Conservation (phyloP, 2,888 invertebrate genomes). For the Dasysyrphus tricinctus region DNA sequence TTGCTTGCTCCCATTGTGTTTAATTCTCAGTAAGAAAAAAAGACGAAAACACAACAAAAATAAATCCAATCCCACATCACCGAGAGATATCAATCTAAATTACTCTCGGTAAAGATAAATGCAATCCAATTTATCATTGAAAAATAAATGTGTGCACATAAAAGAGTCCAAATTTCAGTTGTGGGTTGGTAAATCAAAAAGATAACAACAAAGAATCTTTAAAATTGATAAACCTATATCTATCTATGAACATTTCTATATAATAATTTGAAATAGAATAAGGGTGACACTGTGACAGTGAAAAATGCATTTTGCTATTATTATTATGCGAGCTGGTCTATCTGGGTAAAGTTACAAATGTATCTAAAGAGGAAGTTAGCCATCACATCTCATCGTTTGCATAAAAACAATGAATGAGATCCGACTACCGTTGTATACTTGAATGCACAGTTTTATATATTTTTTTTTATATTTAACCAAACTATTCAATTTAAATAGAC, state of each 20-base stretch:
- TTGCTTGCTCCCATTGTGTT: conserved; percentile 37
- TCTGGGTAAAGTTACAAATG: conserved; percentile 51
- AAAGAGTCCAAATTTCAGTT: conserved; percentile 13
- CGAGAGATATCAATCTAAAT: conserved; percentile 71
- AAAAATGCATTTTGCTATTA: conserved; percentile 5
- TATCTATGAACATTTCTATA: too few relatives aligned
- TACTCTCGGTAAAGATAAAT: conserved; percentile 63
- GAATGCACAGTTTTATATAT: conserved; percentile 32
- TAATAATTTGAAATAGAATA: background rate
- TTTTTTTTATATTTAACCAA: conserved; percentile 6
- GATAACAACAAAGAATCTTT: background rate
- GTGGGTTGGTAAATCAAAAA: conserved; percentile 40
- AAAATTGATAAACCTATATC: background rate
- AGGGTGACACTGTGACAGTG: conserved; percentile 9
- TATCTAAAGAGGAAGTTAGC: conserved; percentile 64
- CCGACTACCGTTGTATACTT: background rate
- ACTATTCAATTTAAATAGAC: conserved; percentile 30
- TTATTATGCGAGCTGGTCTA: background rate
- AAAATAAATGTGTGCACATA: conserved; percentile 39
- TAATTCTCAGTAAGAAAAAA: conserved; percentile 1
- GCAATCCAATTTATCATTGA: conserved; percentile 60
- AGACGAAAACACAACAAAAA: background rate
- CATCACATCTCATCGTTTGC: conserved; percentile 35
- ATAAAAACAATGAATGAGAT: conserved; percentile 5
- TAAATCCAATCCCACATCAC: conserved; percentile 51